Percentiles rank a stretch among this genome's conserved stretches.
These are phyloP conservation scores for Neomonachus schauinslandi DNA, from an alignment of 2,113 vertebrate genomes.

Conservation along the genomic window DNA sequence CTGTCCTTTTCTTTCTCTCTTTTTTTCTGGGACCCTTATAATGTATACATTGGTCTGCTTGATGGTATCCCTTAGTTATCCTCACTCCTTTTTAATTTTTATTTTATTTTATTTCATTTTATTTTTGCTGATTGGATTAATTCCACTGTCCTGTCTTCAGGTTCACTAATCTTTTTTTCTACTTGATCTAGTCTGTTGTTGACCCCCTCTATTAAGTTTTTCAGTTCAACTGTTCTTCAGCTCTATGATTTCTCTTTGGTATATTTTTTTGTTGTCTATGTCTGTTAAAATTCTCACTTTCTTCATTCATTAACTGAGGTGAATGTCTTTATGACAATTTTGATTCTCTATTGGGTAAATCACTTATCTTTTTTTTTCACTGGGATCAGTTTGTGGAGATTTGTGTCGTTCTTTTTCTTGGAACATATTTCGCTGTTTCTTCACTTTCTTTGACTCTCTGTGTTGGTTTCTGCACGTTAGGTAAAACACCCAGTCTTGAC, in stretches of 20 bases:
- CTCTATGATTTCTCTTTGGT: not conserved
- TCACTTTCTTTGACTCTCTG: not conserved
- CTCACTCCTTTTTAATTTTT: not conserved
- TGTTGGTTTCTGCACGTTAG: not conserved
- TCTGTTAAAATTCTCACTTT: not conserved
- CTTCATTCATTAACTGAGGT: not conserved
- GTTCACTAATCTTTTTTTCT: not conserved
- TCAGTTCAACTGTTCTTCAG: not conserved
- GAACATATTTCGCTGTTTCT: not conserved
- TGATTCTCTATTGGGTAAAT: not conserved
- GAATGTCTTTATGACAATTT: not conserved
- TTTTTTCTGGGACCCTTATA: not conserved
- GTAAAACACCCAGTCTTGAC: not conserved
- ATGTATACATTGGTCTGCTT: not conserved
- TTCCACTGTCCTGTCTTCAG: not conserved
- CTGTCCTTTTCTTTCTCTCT: not conserved
- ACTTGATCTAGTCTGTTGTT: not conserved
- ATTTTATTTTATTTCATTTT: not conserved
- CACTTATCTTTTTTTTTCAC: not conserved
- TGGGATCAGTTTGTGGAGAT: not conserved
- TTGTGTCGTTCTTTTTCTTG: not conserved
- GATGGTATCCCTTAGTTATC: not conserved
- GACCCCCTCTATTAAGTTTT: not conserved
- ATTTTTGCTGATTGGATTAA: not conserved
- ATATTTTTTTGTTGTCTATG: not conserved